Percentiles rank a stretch among this genome's conserved stretches.
Evolutionary conservation across 1,140 invertebrate genomes (phyloP).

Genomic region (Leptoteleia sp.): DNA sequence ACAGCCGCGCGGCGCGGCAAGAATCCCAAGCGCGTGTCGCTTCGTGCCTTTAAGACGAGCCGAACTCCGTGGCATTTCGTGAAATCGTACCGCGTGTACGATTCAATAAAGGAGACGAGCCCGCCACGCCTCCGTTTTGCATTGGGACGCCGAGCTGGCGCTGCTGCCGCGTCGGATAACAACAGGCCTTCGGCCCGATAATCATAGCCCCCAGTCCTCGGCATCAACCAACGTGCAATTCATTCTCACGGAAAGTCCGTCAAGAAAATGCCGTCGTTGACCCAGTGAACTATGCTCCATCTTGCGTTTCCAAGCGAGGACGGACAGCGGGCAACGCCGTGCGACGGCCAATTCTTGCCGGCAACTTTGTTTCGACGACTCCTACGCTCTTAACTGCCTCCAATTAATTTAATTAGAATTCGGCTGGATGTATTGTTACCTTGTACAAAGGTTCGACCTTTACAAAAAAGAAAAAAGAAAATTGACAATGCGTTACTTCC

Average conservation of each 20-base stretch:
- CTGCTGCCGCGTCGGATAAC: slow-evolving; percentile 13
- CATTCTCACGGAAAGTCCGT: slow-evolving; percentile 36
- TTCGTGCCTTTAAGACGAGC: slow-evolving; percentile 38
- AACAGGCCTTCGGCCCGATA: slow-evolving; percentile 35
- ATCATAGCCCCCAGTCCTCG: slow-evolving; percentile 14
- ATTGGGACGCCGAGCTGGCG: slow-evolving; percentile 10
- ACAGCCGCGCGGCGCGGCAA: slow-evolving; percentile 34
- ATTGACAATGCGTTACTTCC: too few relatives aligned
- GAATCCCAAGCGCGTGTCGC: slow-evolving; percentile 62
- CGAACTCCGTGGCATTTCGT: slow-evolving; percentile 27
- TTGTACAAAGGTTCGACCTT: too few relatives aligned
- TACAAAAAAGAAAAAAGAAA: too few relatives aligned
- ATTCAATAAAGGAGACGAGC: slow-evolving; percentile 44
- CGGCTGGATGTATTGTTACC: too few relatives aligned
- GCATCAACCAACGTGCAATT: slow-evolving; percentile 17
- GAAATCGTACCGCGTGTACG: slow-evolving; percentile 41
- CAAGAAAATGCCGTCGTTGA: slow-evolving; percentile 24
- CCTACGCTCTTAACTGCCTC: too few relatives aligned
- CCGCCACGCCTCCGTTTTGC: slow-evolving; percentile 40
- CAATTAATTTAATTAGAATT: too few relatives aligned
- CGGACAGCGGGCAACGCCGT: background rate
- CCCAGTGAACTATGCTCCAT: slow-evolving; percentile 40
- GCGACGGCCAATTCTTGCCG: too few relatives aligned
- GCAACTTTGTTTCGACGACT: too few relatives aligned
- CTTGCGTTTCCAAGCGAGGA: background rate